Percentiles rank a stretch among this genome's conserved stretches.
phyloP scores from a whole-genome alignment of 2,888 invertebrate species.

The Microdon myrmicae region DNA sequence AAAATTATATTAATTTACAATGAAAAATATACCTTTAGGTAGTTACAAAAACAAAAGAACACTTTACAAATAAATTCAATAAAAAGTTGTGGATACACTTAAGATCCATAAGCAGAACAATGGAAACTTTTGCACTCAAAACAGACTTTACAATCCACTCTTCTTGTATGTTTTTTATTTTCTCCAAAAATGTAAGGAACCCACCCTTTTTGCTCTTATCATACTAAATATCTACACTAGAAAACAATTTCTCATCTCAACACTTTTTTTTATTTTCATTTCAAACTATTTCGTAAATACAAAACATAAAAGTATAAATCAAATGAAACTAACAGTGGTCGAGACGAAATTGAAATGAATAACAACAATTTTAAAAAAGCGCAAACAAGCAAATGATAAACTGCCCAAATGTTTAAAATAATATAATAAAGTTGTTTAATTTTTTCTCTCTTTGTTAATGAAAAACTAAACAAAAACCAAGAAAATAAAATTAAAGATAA shows the following conservation, averaged over 20 bases:
- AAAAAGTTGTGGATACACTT: slow-evolving; percentile 40
- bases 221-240: too few species aligned
- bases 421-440: slow-evolving; percentile 41
- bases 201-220: slow-evolving; percentile 43
- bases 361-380: too few species aligned
- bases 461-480: slow-evolving; percentile 16
- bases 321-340: slow-evolving; percentile 24
- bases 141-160: too few species aligned
- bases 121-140: too few species aligned
- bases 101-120: slow-evolving; percentile 10
- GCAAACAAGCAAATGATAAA: slow-evolving; percentile 47
- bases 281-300: slow-evolving; percentile 29
- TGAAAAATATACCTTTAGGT: slow-evolving; percentile 47
- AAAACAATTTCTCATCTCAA: background rate
- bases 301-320: slow-evolving; percentile 4
- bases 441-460: too few species aligned
- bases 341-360: slow-evolving; percentile 31
- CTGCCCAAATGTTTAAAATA: slow-evolving; percentile 48
- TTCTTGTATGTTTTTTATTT: too few species aligned
- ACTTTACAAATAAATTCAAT: slow-evolving; percentile 39
- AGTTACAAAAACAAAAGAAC: slow-evolving; percentile 47
- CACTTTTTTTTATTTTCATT: slow-evolving; percentile 39
- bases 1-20: slow-evolving; percentile 45
- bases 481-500: slow-evolving; percentile 26
- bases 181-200: too few species aligned